Evolutionary conservation across 1,140 invertebrate species (phyloP).

Genomic region (Ceratina australensis): DNA sequence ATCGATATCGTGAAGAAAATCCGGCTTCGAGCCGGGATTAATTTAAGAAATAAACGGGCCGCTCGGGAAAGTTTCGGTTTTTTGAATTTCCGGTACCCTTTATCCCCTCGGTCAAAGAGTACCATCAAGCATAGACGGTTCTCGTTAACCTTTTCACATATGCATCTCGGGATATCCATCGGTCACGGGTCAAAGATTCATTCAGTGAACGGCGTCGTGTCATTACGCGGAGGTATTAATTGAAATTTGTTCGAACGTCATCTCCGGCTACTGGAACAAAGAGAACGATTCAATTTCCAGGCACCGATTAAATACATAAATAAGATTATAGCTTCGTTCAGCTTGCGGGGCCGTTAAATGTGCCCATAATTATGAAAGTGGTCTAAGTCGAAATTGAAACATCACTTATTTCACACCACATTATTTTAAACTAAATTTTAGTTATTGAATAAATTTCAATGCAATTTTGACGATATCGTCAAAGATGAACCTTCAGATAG

Average conservation of each 20-base stretch:
- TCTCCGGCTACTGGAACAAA: neutral
- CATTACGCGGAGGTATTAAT: neutral
- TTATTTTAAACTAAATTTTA: too few species aligned
- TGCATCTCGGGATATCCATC: too few species aligned
- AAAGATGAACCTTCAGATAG: too few species aligned
- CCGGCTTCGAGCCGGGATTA: conserved; percentile 13
- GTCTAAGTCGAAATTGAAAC: too few species aligned
- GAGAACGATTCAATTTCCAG: neutral
- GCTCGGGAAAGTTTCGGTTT: neutral
- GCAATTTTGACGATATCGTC: too few species aligned
- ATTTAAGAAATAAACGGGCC: conserved; percentile 21
- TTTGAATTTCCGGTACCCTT: neutral
- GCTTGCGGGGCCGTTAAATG: neutral
- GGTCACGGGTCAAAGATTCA: too few species aligned
- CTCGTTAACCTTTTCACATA: too few species aligned
- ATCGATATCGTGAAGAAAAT: conserved; percentile 38
- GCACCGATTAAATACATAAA: conserved; percentile 8
- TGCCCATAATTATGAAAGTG: too few species aligned
- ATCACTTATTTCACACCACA: too few species aligned
- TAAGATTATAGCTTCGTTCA: conserved; percentile 2
- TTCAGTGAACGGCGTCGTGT: neutral
- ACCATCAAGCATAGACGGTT: too few species aligned
- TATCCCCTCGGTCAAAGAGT: neutral
- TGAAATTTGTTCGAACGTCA: neutral
- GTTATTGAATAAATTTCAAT: too few species aligned